Evolutionary conservation across 2,797 vertebrate genomes (phyloP).

Genomic region (Oreochromis grahami): DNA sequence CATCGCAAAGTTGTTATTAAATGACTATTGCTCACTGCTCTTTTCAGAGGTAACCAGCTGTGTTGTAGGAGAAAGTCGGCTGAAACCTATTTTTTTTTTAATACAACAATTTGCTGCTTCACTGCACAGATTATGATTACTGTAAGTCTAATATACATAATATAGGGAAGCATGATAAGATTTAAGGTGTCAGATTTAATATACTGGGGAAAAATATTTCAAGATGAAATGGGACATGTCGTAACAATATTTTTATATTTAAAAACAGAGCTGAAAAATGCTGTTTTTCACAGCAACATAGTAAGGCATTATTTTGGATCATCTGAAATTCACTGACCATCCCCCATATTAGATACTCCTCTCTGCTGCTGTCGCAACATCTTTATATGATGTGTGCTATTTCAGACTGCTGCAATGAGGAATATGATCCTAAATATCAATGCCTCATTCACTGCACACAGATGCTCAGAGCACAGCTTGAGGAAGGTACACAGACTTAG

Average conservation of each 20-base stretch:
- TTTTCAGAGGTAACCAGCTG: conserved; percentile 53
- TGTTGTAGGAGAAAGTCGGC: conserved; percentile 52
- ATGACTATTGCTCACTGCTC: conserved; percentile 38
- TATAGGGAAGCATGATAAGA: background rate
- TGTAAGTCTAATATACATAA: background rate
- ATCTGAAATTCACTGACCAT: background rate
- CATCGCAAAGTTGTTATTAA: conserved; percentile 59
- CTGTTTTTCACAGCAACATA: background rate
- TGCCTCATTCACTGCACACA: conserved; percentile 51
- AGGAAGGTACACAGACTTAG: conserved; percentile 49
- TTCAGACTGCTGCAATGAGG: conserved; percentile 53
- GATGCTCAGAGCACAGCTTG: conserved; percentile 50
- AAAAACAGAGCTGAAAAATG: background rate
- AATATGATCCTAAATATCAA: conserved; percentile 69
- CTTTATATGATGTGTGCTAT: conserved; percentile 67
- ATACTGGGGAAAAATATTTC: background rate
- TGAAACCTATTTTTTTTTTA: background rate
- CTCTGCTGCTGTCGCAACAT: conserved; percentile 40
- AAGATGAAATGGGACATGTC: background rate
- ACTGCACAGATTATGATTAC: background rate
- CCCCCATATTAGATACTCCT: conserved; percentile 5
- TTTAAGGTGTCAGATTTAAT: background rate
- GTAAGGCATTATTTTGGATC: background rate
- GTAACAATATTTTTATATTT: background rate
- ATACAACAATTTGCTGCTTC: background rate